Evolutionary conservation across 2,797 vertebrate genomes (phyloP), one percentile per base, ranked within the genome.

Genomic region (Cossypha polioptera): DNA sequence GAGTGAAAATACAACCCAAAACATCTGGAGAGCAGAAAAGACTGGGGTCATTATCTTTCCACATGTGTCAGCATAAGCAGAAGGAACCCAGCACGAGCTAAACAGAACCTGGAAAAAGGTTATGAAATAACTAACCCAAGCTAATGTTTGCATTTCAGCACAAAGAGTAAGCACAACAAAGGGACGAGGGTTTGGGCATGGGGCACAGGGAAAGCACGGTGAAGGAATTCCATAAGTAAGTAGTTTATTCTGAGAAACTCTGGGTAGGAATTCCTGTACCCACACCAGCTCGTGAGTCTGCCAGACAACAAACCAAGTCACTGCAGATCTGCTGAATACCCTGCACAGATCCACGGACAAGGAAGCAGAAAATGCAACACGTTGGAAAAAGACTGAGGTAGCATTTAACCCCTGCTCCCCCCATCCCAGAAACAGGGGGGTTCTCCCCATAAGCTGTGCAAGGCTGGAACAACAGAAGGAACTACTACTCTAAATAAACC

Each of bases 181-280:
- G 21, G 26, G 28, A 29, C 0, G 1, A 81, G 7, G 11, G 25
- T n/a, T 55, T 2, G 3, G 74, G 16, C 45, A 31, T 0, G 25
- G 48, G 35, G n/a, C 54, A 53, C 10, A 13, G 43, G 66, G 14
- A 25, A 51, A 61, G 43, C 13, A n/a, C 0, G 2, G 31, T 7
- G 25, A 74, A 77, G 10, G 28, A 84, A n/a, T 15, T 72, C 50
- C 29, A 51, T 16, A 36, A 71, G 22, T 3, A 13, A 38, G 42
- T 0, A 6, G 31, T 11, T 47, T 11, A 13, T 9, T 54, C 48
- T 19, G 43, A 28, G n/a, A 69, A 83, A 45, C n/a, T 40, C n/a
- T 4, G 16, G 9, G 28, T 7, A 45, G 31, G 22, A 58, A 77
- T 55, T 74, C 33, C 20, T 0, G 0, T 10, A 40, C 2, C 31